Percentiles rank a stretch among this genome's conserved stretches.
Conservation (phyloP, 2,113 vertebrate species). For the Sapajus apella region DNA sequence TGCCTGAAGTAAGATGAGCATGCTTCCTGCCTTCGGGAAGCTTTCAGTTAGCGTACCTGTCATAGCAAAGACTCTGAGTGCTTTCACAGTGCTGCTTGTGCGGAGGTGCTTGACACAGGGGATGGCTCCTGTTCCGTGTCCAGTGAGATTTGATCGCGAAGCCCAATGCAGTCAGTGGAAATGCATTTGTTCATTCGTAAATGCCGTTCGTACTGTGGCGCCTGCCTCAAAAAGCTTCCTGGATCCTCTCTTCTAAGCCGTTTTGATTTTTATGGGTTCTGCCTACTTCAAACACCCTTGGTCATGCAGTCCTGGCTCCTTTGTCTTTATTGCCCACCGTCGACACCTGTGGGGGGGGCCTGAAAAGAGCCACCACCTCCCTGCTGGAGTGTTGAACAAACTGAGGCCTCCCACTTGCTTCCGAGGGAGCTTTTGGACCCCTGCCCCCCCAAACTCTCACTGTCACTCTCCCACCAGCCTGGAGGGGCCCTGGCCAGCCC, state of each 20-base stretch:
- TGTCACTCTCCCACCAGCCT: background rate
- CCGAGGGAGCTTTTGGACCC: fast-evolving
- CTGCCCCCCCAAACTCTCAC: background rate
- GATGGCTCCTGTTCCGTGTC: fast-evolving
- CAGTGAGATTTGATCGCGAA: fast-evolving
- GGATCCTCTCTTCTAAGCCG: fast-evolving
- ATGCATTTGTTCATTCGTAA: fast-evolving
- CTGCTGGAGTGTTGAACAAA: fast-evolving
- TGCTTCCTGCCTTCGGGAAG: background rate
- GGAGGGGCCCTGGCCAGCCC: background rate
- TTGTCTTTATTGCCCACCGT: fast-evolving
- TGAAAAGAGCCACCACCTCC: background rate
- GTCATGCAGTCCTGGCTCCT: fast-evolving
- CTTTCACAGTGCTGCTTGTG: fast-evolving
- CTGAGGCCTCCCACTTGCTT: background rate
- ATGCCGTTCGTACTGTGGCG: fast-evolving
- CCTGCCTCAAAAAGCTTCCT: fast-evolving
- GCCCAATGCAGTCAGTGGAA: fast-evolving
- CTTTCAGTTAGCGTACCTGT: fast-evolving
- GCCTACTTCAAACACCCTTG: background rate
- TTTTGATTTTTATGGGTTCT: background rate
- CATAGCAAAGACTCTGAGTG: fast-evolving
- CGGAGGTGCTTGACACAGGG: fast-evolving
- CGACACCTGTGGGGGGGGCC: fast-evolving
- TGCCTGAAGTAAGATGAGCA: fast-evolving